These are phyloP conservation scores for Coboldia fuscipes DNA, from an alignment of 1,140 invertebrate species.

Conservation along the genomic window DNA sequence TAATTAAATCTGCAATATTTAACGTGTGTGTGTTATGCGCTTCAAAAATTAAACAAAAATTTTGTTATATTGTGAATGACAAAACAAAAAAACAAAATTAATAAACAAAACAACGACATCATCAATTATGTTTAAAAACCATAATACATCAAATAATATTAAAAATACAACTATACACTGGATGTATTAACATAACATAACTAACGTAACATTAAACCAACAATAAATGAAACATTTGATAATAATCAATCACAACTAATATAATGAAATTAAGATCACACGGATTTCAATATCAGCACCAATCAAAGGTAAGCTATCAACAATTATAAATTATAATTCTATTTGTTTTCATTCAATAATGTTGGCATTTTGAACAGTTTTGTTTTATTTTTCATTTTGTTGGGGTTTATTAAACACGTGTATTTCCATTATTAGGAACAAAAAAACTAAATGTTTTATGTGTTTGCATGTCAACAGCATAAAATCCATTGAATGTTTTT, in stretches of 20 bases:
- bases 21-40: constrained; percentile 1
- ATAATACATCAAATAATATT: neutral
- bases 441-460: too few species aligned
- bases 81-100: constrained; percentile 1
- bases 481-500: too few species aligned
- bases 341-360: too few species aligned
- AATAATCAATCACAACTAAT: too few species aligned
- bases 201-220: too few species aligned
- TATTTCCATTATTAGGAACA: too few species aligned
- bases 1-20: neutral
- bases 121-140: neutral
- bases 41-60: constrained; percentile 2
- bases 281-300: constrained; percentile 17
- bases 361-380: neutral
- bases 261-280: too few species aligned
- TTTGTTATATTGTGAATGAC: constrained; percentile 1
- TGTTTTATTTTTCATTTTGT: neutral
- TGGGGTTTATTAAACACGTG: too few species aligned
- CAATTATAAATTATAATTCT: too few species aligned
- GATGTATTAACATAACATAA: neutral
- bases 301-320: constrained; percentile 19
- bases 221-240: too few species aligned
- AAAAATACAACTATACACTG: neutral
- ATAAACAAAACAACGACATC: constrained; percentile 1
- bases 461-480: too few species aligned